These are phyloP conservation scores for Danio tinwini DNA, from an alignment of 2,797 vertebrate species.

Conservation along the genomic window DNA sequence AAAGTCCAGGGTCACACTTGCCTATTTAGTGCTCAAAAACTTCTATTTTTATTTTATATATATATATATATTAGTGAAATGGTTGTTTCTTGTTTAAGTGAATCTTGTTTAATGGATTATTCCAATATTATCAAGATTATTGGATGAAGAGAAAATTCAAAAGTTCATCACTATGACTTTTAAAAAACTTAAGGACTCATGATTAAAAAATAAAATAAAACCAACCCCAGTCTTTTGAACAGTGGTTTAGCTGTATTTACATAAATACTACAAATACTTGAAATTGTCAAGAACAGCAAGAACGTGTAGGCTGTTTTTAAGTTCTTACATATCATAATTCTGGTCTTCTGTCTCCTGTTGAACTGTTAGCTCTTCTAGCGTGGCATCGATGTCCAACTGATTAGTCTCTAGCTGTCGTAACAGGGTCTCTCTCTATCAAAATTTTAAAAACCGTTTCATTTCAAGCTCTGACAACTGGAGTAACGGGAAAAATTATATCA, in stretches of 20 bases:
- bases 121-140: too few relatives aligned
- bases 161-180: neutral
- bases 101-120: neutral
- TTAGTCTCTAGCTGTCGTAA: slow-evolving; percentile 98
- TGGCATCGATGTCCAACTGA: slow-evolving; percentile 97
- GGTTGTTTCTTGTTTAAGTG: too few relatives aligned
- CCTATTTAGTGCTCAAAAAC: neutral
- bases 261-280: too few relatives aligned
- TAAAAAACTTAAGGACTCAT: neutral
- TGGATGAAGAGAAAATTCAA: neutral
- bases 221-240: neutral
- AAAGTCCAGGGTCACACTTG: too few relatives aligned
- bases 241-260: neutral
- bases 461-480: neutral
- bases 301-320: neutral
- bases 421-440: slow-evolving; percentile 90
- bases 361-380: slow-evolving; percentile 92
- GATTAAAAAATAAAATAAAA: too few relatives aligned
- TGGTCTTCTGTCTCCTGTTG: slow-evolving; percentile 99
- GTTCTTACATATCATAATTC: slow-evolving; percentile 93
- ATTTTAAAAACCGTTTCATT: slow-evolving; percentile 2
- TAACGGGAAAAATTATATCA: neutral
- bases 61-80: neutral
- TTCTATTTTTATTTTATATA: neutral
- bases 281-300: neutral